phyloP scores from a whole-genome alignment of 2,888 invertebrate genomes.

The Drosophila paramelanica region DNA sequence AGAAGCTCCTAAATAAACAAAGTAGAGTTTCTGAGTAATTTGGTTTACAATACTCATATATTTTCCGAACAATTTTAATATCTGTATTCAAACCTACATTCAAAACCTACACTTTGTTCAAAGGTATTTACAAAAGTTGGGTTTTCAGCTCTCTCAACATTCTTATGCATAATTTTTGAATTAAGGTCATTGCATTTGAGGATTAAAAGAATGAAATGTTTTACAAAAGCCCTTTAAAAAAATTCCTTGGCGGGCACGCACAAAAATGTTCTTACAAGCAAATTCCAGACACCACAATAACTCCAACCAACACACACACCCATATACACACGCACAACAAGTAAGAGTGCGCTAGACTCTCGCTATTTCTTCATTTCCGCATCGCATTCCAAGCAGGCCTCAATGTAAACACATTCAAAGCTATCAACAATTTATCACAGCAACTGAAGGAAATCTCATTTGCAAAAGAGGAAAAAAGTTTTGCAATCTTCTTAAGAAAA shows the following conservation, averaged over 20 bases:
- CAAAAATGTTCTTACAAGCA: constrained; percentile 44
- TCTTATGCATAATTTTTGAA: constrained; percentile 38
- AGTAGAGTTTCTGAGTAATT: no score
- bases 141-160: constrained; percentile 10
- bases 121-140: constrained; percentile 8
- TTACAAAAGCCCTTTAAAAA: constrained; percentile 34
- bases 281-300: constrained; percentile 51
- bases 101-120: constrained; percentile 5
- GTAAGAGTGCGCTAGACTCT: constrained; percentile 12
- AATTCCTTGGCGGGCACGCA: constrained; percentile 32
- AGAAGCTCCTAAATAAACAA: no score
- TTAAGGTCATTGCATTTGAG: constrained; percentile 43
- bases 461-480: constrained; percentile 64
- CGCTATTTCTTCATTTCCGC: constrained; percentile 38
- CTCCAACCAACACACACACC: constrained; percentile 5
- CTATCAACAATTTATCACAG: constrained; percentile 80
- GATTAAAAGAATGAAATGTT: constrained; percentile 33
- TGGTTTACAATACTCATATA: background rate
- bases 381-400: constrained; percentile 49
- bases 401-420: constrained; percentile 71
- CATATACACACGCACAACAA: constrained; percentile 4
- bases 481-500: constrained; percentile 10
- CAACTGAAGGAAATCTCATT: constrained; percentile 74
- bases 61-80: background rate
- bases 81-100: no score